These are phyloP conservation scores for Drosophila gaucha DNA, from an alignment of 2,888 invertebrate species.

Conservation along the genomic window DNA sequence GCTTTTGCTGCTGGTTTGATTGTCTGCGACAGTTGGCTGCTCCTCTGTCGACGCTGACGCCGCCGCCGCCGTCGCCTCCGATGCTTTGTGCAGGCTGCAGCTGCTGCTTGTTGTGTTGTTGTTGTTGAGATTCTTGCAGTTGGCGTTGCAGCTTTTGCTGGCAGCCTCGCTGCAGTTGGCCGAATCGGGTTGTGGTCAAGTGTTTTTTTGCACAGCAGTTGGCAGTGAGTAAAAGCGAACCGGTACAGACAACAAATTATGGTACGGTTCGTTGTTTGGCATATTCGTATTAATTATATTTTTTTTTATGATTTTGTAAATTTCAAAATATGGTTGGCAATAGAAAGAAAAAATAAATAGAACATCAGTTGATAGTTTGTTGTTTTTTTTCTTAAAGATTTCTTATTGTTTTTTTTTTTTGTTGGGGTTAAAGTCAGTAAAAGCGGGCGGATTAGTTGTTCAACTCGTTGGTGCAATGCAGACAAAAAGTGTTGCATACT, in stretches of 20 bases:
- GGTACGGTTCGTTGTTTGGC: constrained; percentile 52
- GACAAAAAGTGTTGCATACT: constrained; percentile 41
- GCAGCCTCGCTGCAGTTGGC: constrained; percentile 34
- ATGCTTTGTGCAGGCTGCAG: constrained; percentile 44
- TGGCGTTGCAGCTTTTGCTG: constrained; percentile 67
- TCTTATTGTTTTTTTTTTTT: constrained; percentile 14
- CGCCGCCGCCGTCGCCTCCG: constrained; percentile 1
- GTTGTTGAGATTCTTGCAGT: constrained; percentile 76
- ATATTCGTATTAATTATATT: constrained; percentile 26
- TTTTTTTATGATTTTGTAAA: constrained; percentile 39
- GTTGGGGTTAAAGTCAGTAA: constrained; percentile 24
- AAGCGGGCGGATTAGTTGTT: constrained; percentile 44
- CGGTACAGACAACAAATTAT: constrained; percentile 66
- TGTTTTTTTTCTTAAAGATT: constrained; percentile 19
- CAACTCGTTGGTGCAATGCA: no score
- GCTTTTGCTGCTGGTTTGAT: constrained; percentile 83
- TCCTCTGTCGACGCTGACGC: constrained; percentile 5
- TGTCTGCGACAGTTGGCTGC: constrained; percentile 55
- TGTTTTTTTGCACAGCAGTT: constrained; percentile 78
- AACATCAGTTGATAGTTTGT: constrained; percentile 69
- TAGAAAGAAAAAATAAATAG: constrained; percentile 77
- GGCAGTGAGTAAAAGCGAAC: constrained; percentile 83
- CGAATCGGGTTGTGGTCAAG: constrained; percentile 37
- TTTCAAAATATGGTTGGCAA: constrained; percentile 66
- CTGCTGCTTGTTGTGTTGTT: constrained; percentile 67